phyloP scores from a whole-genome alignment of 2,797 vertebrate genomes.

The Characodon lateralis region DNA sequence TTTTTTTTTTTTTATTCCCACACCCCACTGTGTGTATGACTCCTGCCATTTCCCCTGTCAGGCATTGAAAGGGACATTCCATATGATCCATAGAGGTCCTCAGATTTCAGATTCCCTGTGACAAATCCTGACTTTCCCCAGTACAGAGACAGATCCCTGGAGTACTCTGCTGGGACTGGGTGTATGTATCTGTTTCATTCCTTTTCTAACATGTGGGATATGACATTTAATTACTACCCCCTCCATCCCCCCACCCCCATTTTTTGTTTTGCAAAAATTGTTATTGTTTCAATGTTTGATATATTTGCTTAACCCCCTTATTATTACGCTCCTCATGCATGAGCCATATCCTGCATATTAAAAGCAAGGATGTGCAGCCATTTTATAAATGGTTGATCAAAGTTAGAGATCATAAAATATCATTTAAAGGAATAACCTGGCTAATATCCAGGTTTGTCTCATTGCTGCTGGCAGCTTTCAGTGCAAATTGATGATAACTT shows the following conservation, averaged over 20 bases:
- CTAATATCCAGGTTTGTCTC: conserved; percentile 25
- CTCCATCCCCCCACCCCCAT: neutral
- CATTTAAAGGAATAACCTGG: conserved; percentile 38
- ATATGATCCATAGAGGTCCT: conserved; percentile 76
- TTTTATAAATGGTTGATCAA: conserved; percentile 21
- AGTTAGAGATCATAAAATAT: conserved; percentile 22
- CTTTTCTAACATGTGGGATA: conserved; percentile 41
- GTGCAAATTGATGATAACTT: conserved; percentile 24
- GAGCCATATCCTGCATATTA: conserved; percentile 50
- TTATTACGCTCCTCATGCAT: conserved; percentile 9
- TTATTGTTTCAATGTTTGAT: neutral
- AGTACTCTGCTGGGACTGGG: conserved; percentile 72
- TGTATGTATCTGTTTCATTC: conserved; percentile 69
- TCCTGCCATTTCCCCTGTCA: conserved; percentile 63
- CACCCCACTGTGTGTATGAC: conserved; percentile 42
- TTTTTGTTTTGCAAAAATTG: neutral
- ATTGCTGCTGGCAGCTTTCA: conserved; percentile 33
- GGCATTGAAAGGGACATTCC: conserved; percentile 78
- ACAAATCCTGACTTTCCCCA: conserved; percentile 78
- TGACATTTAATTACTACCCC: conserved; percentile 6
- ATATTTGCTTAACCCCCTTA: neutral
- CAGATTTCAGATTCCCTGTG: conserved; percentile 79
- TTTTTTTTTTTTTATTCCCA: conserved; percentile 23
- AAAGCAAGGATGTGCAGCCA: conserved; percentile 32
- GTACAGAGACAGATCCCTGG: conserved; percentile 83